These are phyloP conservation scores for Linnaemya tessellans DNA, from an alignment of 2,888 invertebrate genomes.

Conservation along the genomic window DNA sequence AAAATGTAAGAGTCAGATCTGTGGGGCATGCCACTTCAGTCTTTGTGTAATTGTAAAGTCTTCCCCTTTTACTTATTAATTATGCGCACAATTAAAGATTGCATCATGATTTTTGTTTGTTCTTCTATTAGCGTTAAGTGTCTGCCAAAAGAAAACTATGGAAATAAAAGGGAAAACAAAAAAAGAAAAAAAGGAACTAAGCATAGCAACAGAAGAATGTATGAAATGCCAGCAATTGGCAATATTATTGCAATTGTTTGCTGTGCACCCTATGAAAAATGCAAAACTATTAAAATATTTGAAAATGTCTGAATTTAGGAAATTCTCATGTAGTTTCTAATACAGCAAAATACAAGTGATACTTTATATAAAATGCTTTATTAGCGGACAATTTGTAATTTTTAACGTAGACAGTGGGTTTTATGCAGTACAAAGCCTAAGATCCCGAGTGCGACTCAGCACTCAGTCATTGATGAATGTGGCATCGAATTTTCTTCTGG, in stretches of 20 bases:
- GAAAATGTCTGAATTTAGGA: too few species aligned
- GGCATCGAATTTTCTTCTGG: too few species aligned
- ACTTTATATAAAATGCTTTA: too few species aligned
- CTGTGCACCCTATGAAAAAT: neutral
- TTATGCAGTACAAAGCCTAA: too few species aligned
- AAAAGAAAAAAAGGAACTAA: too few species aligned
- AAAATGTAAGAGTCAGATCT: slow-evolving; percentile 2
- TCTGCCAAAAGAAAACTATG: slow-evolving; percentile 56
- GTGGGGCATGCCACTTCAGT: neutral
- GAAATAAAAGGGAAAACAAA: slow-evolving; percentile 1
- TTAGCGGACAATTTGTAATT: too few species aligned
- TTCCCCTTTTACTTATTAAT: slow-evolving; percentile 55
- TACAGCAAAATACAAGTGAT: too few species aligned
- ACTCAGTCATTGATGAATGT: too few species aligned
- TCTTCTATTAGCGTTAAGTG: slow-evolving; percentile 31
- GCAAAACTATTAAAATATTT: neutral
- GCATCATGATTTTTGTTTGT: slow-evolving; percentile 63
- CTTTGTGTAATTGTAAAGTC: neutral
- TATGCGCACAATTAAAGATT: slow-evolving; percentile 68
- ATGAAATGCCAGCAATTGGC: slow-evolving; percentile 41
- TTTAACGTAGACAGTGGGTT: too few species aligned
- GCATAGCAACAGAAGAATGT: neutral
- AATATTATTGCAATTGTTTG: slow-evolving; percentile 50
- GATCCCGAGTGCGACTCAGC: too few species aligned
- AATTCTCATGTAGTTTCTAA: too few species aligned